Conservation (phyloP, 2,888 invertebrate genomes). For the Ectropis crepuscularia region DNA sequence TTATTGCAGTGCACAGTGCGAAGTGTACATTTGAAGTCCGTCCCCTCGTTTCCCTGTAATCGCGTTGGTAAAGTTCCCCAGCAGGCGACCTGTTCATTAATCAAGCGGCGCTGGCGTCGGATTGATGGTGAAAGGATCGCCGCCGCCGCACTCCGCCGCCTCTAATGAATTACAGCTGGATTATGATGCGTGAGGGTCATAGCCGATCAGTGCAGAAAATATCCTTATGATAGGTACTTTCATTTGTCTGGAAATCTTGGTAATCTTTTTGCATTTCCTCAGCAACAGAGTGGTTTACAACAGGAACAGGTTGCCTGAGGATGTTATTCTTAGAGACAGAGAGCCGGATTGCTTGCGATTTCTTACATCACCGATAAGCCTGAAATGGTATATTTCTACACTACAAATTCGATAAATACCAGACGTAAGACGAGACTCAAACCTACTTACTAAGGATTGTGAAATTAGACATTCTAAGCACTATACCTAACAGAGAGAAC, state of each 20-base stretch:
- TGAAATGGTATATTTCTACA: no score
- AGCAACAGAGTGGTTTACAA: no score
- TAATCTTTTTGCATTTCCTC: neutral
- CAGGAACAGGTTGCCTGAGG: no score
- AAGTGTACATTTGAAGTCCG: constrained; percentile 8
- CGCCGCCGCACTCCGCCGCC: constrained; percentile 33
- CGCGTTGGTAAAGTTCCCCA: constrained; percentile 40
- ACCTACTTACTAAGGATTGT: no score
- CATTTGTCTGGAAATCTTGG: neutral
- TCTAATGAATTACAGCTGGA: constrained; percentile 38
- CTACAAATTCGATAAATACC: no score
- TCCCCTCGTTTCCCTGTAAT: constrained; percentile 30
- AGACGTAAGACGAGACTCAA: no score
- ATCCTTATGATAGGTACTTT: neutral
- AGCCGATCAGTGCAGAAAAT: neutral
- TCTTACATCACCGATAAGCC: no score
- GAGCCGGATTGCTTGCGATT: no score
- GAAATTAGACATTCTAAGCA: no score
- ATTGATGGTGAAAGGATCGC: constrained; percentile 46
- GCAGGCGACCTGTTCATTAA: constrained; percentile 47
- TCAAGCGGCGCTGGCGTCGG: constrained; percentile 47
- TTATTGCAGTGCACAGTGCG: no score
- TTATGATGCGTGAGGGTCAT: constrained; percentile 25
- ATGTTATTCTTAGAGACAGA: no score
- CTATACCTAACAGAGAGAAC: no score